Base-by-base conservation (phyloP, 23 tunicate genomes). In the Ciona savignyi region DNA sequence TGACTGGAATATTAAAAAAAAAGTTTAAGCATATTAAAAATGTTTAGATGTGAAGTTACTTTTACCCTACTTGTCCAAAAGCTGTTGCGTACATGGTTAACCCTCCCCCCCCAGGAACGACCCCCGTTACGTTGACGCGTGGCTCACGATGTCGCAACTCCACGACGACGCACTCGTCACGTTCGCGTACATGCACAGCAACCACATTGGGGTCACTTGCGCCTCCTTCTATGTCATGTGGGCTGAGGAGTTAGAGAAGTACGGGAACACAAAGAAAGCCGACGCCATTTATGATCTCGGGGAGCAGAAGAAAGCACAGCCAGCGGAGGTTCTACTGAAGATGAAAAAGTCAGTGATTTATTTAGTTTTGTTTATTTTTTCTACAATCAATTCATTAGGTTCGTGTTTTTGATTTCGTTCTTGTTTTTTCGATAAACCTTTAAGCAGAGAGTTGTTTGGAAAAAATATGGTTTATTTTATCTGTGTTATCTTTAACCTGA, bases 161-260 rank as follows among this genome's bases (percentile, higher is more conserved):
- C 66, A 35, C 34, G 71, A 73, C 23, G 75, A 81, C 49, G 67
- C 87, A 30, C 33, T 33, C 25, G 70, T 72, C 51, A 81, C 70
- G 22, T 88, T 70, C 72, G 64, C 81, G 30, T 81, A 76, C 35
- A 88, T 88, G 96, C 56, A 71, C 20, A 88, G 84, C 30, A 81
- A 88, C 73, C 80, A 78, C 1, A 72, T 81, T 61, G 96, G 96
- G 19, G 49, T 51, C 24, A 65, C 23, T 25, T 81, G 74, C 71
- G 83, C 96, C 21, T 28, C 75, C 3, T 88, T 88, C 62, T 88
- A 88, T 64, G 56, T 88, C 27, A 74, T 79, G 20, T 88, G 96
- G 96, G 96, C 96, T 0, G 96, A 88, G 33, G 96, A 88, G 29
- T 60, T 64, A 48, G 96, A 81, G 61, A 88, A 88, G 68, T 71